Conservation (phyloP, 2,113 vertebrate species). For the Carassius auratus region DNA sequence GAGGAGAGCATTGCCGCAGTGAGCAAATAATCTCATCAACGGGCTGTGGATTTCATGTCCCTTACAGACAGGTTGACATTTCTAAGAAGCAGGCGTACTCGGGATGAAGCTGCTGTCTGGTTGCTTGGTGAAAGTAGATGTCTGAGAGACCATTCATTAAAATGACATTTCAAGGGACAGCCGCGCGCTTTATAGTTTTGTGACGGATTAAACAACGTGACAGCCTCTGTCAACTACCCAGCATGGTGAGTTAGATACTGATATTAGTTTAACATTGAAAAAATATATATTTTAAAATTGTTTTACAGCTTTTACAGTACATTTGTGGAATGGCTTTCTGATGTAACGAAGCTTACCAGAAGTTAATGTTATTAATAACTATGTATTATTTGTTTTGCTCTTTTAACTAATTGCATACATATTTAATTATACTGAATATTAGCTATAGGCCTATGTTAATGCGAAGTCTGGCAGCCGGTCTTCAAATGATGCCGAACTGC, state of each 20-base stretch:
- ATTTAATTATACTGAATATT: not conserved
- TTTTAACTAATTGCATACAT: not conserved
- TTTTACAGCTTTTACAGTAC: not conserved
- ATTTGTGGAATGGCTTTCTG: not conserved
- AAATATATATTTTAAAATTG: not conserved
- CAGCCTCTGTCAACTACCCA: constrained; percentile 17
- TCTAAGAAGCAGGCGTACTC: constrained; percentile 10
- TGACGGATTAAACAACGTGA: constrained; percentile 51
- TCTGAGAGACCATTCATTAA: not conserved
- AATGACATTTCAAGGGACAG: constrained; percentile 42
- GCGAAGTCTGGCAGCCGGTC: constrained; percentile 5
- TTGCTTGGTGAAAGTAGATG: not conserved
- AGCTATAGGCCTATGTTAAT: not conserved
- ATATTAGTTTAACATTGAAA: not conserved
- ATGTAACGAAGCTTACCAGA: not conserved
- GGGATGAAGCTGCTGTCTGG: not conserved
- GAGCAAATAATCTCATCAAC: constrained; percentile 67
- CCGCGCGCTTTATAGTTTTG: constrained; percentile 65
- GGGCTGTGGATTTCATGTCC: constrained; percentile 25
- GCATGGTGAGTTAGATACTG: constrained; percentile 19
- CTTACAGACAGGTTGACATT: not conserved
- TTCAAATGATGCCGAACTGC: constrained; percentile 71
- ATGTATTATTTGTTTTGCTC: not conserved
- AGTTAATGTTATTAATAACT: not conserved
- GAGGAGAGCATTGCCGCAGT: constrained; percentile 69